Conservation (phyloP, 2,888 invertebrate genomes). For the Fragum sueziense region DNA sequence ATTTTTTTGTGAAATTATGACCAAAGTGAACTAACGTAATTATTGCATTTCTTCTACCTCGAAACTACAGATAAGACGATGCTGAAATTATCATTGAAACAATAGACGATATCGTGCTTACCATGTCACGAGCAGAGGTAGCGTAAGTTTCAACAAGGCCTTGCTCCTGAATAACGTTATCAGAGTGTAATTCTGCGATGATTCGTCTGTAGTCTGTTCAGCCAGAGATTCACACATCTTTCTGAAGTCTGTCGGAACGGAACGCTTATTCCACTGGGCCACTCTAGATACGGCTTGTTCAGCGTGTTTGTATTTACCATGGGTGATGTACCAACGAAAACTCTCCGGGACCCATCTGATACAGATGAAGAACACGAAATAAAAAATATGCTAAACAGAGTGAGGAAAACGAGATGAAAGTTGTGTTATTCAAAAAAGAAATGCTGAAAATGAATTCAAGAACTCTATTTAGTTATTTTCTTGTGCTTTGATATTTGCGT, state of each 20-base stretch:
- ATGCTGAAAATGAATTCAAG: no score
- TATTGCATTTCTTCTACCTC: no score
- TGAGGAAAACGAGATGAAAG: no score
- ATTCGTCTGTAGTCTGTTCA: not conserved
- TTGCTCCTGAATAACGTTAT: slow-evolving; percentile 29
- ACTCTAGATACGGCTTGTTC: slow-evolving; percentile 40
- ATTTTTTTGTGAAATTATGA: no score
- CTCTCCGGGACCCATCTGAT: slow-evolving; percentile 53
- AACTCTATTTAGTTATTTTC: no score
- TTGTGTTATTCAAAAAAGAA: no score
- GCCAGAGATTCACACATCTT: slow-evolving; percentile 22
- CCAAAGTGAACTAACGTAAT: no score
- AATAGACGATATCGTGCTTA: not conserved
- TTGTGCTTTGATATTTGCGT: no score
- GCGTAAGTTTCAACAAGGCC: slow-evolving; percentile 25
- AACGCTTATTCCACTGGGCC: slow-evolving; percentile 37
- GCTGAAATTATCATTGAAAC: not conserved
- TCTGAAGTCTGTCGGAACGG: slow-evolving; percentile 15
- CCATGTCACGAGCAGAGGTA: slow-evolving; percentile 34
- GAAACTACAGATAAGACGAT: no score
- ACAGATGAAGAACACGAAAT: no score
- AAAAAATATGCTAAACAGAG: no score
- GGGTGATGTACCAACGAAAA: slow-evolving; percentile 57
- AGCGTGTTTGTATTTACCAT: slow-evolving; percentile 45
- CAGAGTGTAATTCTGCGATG: slow-evolving; percentile 22